These are phyloP conservation scores for Hanleya hanleyi DNA, from an alignment of 2,888 invertebrate genomes.

Conservation along the genomic window DNA sequence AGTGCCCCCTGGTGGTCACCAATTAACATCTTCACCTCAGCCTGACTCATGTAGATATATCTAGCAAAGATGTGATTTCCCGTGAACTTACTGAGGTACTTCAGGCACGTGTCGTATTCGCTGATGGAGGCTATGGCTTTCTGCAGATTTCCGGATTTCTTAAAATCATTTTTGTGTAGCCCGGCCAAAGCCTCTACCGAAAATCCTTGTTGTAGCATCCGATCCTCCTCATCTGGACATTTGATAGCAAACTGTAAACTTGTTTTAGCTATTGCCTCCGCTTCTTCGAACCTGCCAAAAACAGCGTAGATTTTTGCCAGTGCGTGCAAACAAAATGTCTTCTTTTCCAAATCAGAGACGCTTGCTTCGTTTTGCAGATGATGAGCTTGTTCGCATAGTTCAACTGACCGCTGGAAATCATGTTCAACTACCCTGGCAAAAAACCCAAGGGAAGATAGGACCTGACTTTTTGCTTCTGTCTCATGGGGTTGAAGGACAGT, in stretches of 20 bases:
- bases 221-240: neutral
- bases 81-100: neutral
- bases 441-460: neutral
- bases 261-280: neutral
- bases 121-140: neutral
- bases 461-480: neutral
- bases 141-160: neutral
- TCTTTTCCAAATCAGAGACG: neutral
- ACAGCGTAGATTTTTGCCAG: neutral
- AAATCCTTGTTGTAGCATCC: neutral
- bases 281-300: neutral
- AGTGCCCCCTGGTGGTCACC: neutral
- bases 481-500: neutral
- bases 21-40: neutral
- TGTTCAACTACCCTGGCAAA: neutral
- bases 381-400: neutral
- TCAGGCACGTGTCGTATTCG: neutral
- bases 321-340: neutral
- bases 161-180: neutral
- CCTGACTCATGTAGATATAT: constrained; percentile 3
- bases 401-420: neutral
- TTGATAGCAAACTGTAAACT: neutral
- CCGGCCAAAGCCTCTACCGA: neutral
- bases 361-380: neutral
- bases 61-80: neutral